Evolutionary conservation across 1,140 invertebrate genomes (phyloP), one percentile per base, ranked within the genome.

Genomic region (Dendroctonus valens): DNA sequence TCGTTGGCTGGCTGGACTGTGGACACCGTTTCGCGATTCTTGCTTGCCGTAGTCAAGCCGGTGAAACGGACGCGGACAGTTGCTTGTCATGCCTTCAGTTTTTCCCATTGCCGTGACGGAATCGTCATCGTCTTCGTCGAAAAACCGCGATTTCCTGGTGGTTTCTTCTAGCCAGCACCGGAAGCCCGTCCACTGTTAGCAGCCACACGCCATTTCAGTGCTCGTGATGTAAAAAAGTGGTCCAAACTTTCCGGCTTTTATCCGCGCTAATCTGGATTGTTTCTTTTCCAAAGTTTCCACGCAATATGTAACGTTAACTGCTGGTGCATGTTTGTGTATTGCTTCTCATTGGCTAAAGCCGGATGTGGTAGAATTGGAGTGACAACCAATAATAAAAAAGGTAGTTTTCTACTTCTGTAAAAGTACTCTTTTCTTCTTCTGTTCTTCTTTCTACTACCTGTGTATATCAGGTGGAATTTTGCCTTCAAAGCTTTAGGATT

Each of bases 311-410:
- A 63, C 7, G 49, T 11, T 5, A 37, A 52, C 5, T 15, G 11
- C 40, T 53, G 7, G 57, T 66, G 57, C 37, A 66, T 66, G 64
- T 66, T 66, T 15, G 64, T 66, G 15, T 66, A 66, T 52, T 66
- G 64, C 59, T 66, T 66, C 50, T 59, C 64, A 37, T 41, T 66
- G 64, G 64, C 64, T 39, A 66, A 66, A 60, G 55, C 64, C 64
- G 58, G 64, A 59, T 66, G 64, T 50, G 41, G 15, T 53, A 66
- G 15, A 44, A 53, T 66, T 38, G 64, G 64, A 38, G 40, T 66
- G 55, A 51, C 64, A 37, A 59, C 64, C n/a, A 66, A 66, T 44
- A 52, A 59, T 44, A 65, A 57, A 38, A 65, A 65, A 65, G 63
- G 63, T 65, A 65, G 26, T 26, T 26, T 26, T 26, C n/a, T n/a